A percentile compares a stretch with the other conserved stretches of the same genome.
These are phyloP conservation scores for Symphodus melops DNA, from an alignment of 2,113 vertebrate species.

Conservation along the genomic window DNA sequence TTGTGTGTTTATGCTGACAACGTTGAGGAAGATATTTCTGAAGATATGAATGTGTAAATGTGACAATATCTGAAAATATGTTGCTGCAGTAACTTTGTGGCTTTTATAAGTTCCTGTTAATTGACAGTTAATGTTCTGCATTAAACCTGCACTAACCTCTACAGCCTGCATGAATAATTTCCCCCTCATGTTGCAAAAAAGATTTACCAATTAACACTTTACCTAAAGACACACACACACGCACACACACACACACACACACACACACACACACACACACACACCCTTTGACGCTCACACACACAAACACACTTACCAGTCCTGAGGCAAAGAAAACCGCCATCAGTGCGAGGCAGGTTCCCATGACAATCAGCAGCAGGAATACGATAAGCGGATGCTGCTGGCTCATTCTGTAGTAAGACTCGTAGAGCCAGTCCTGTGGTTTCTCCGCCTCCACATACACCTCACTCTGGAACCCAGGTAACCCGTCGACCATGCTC, in stretches of 20 bases:
- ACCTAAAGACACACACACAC: not conserved
- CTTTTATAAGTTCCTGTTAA: no score
- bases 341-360: slow-evolving; percentile 94
- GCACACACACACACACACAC: not conserved
- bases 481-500: slow-evolving; percentile 59
- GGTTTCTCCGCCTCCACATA: slow-evolving; percentile 72
- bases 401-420: slow-evolving; percentile 98
- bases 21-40: not conserved
- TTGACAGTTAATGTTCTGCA: no score
- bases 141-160: not conserved
- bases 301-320: slow-evolving; percentile 85
- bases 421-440: slow-evolving; percentile 98
- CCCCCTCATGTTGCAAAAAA: not conserved
- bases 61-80: no score
- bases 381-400: slow-evolving; percentile 98
- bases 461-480: slow-evolving; percentile 65
- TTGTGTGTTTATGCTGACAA: not conserved
- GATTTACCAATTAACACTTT: no score
- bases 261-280: slow-evolving; percentile 4
- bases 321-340: slow-evolving; percentile 96
- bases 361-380: slow-evolving; percentile 97
- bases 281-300: not conserved
- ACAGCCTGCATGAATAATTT: slow-evolving; percentile 1
- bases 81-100: no score
- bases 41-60: not conserved